Evolutionary conservation across 1,140 invertebrate genomes (phyloP), one percentile per base, ranked within the genome.

Genomic region (Macrosteles quadrilineatus): DNA sequence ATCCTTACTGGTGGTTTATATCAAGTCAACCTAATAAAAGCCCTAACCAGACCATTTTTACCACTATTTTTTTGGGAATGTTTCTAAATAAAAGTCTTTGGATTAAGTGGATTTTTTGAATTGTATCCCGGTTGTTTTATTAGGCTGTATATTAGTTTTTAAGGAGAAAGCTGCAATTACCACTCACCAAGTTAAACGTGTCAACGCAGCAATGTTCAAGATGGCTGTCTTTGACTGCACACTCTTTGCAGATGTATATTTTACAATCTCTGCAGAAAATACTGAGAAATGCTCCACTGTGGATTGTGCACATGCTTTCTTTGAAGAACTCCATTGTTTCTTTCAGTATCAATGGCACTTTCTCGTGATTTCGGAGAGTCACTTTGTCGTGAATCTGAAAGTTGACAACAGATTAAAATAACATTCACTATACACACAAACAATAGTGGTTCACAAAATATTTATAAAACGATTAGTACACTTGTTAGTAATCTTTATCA

Each of bases 371-470:
- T 32, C 70, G 30, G 21, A 45, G 30, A 3, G 43, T 74, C 68
- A 62, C 53, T 25, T 69, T 73, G 29, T 76, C 71, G 12, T 70
- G 65, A 43, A 71, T 11, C 14, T 71, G 67, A 11, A 65, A 12
- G 45, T n/a, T n/a, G n/a, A n/a, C n/a, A n/a, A n/a, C n/a, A n/a
- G n/a, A n/a, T n/a, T n/a, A n/a, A n/a, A n/a, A n/a, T n/a, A n/a
- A n/a, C n/a, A n/a, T n/a, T n/a, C n/a, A n/a, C n/a, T n/a, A n/a
- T n/a, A n/a, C n/a, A n/a, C n/a, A n/a, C n/a, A n/a, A n/a, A n/a
- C n/a, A n/a, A n/a, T n/a, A n/a, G n/a, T n/a, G n/a, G n/a, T n/a
- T n/a, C n/a, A n/a, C n/a, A n/a, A n/a, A n/a, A n/a, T n/a, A n/a
- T n/a, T n/a, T n/a, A n/a, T n/a, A n/a, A n/a, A n/a, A n/a, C n/a